Evolutionary conservation across 1,140 invertebrate species (phyloP).

Genomic region (Scaptomyza montana): DNA sequence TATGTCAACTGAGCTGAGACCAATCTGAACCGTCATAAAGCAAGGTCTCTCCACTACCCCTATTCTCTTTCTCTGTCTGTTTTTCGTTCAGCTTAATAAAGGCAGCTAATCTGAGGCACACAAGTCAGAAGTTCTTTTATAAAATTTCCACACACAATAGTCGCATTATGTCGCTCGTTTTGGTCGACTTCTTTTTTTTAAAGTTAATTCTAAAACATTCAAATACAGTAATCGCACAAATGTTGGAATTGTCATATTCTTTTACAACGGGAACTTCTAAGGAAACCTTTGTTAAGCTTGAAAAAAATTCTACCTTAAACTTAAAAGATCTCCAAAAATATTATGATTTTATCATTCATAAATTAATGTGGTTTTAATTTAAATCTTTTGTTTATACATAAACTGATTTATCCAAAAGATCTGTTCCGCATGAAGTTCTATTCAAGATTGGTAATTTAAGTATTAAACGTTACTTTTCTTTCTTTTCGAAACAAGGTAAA

Average conservation of each 20-base stretch:
- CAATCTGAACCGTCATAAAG: constrained; percentile 52
- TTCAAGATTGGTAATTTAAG: too few relatives aligned
- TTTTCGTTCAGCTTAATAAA: constrained; percentile 50
- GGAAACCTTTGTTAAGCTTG: too few relatives aligned
- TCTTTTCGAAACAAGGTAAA: not conserved
- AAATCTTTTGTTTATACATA: too few relatives aligned
- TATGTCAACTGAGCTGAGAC: constrained; percentile 41
- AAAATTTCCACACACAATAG: constrained; percentile 58
- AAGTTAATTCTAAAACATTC: constrained; percentile 72
- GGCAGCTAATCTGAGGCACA: constrained; percentile 50
- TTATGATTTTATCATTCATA: too few relatives aligned
- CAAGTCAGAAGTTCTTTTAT: constrained; percentile 27
- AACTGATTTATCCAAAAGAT: too few relatives aligned
- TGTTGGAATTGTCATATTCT: not conserved
- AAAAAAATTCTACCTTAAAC: too few relatives aligned
- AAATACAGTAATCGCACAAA: constrained; percentile 33
- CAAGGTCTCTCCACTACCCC: not conserved
- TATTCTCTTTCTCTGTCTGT: not conserved
- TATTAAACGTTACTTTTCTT: not conserved
- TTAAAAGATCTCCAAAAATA: too few relatives aligned
- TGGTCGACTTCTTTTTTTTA: constrained; percentile 33
- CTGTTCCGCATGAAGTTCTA: too few relatives aligned
- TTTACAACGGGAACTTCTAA: too few relatives aligned
- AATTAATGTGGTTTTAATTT: too few relatives aligned
- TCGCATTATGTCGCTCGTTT: constrained; percentile 34